Evolutionary conservation across 2,888 invertebrate genomes (phyloP).

Genomic region (Halocaridina rubra): DNA sequence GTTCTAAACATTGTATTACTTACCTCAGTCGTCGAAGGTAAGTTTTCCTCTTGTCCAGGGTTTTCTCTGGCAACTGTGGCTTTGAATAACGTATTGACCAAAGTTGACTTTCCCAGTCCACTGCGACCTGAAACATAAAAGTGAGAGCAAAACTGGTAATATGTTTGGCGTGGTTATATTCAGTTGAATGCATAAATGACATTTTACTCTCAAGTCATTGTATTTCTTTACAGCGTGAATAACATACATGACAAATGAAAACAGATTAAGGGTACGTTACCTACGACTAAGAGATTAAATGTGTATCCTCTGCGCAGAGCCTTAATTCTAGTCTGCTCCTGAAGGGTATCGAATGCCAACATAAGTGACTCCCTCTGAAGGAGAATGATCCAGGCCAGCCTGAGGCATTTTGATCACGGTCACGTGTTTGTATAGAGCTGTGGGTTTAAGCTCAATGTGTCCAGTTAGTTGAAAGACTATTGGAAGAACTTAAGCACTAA

Average conservation of each 20-base stretch:
- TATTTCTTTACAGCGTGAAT: no score
- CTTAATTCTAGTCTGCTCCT: slow-evolving; percentile 43
- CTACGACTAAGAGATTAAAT: slow-evolving; percentile 61
- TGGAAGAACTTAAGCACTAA: not conserved
- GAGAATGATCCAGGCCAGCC: slow-evolving; percentile 2
- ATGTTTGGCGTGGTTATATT: not conserved
- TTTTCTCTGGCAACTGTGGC: slow-evolving; percentile 64
- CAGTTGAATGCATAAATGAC: not conserved
- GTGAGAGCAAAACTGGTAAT: no score
- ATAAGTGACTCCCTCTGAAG: slow-evolving; percentile 36
- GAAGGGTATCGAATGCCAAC: slow-evolving; percentile 50
- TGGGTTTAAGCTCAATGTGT: no score
- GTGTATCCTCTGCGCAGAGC: slow-evolving; percentile 58
- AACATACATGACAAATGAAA: no score
- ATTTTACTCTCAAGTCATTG: no score
- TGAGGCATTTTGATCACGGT: slow-evolving; percentile 31
- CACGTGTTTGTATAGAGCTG: not conserved
- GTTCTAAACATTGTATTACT: not conserved
- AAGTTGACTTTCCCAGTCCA: slow-evolving; percentile 66
- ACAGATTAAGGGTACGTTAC: no score
- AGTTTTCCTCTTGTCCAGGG: slow-evolving; percentile 8
- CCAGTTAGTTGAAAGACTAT: no score
- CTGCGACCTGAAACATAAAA: slow-evolving; percentile 66
- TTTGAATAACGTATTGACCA: slow-evolving; percentile 66
- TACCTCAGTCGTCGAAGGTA: slow-evolving; percentile 45